Evolutionary conservation across 2,113 vertebrate species (phyloP), one percentile per base, ranked within the genome.

Genomic region (Mormyrus iriodes): DNA sequence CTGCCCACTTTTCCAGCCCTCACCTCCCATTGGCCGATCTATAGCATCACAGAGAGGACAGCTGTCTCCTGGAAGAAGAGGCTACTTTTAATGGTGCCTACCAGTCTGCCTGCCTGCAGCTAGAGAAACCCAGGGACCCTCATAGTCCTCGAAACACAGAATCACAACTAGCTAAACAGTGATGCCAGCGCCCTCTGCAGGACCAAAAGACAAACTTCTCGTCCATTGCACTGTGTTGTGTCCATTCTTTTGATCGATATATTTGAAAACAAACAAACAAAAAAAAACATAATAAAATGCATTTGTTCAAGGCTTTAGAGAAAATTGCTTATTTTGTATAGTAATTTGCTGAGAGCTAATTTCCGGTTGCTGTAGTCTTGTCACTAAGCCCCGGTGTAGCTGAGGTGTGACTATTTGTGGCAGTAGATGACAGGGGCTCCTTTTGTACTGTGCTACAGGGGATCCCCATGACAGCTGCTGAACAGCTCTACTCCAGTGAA

Each of bases 31-130:
- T 95, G 94, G 95, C 91, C 69, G 3, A 92, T 92, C n/a, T 2
- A 76, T 94, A 95, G 93, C 93, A 95, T 95, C 96, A 95, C 93
- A 91, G 93, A 95, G 91, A 69, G 90, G 58, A 52, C 89, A 95
- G 94, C 93, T 95, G 95, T 93, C 92, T 84, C 89, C 89, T 90
- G 92, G 92, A 92, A 94, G 94, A 90, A 93, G 91, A 86, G 84
- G 92, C 90, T 89, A 83, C 90, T 82, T n/a, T 86, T 7, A 84
- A n/a, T 96, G 96, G 96, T 97, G 97, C 97, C 97, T 96, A 97
- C 95, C 96, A 96, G 97, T 97, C 96, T 97, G 96, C 95, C 96
- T 94, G 96, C 95, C 94, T 96, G 96, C 96, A 96, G 93, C 92
- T 94, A 94, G 94, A 96, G 93, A 94, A 94, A 95, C 95, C 94